Conservation (phyloP, 2,888 invertebrate species). For the Galerucella pusilla region DNA sequence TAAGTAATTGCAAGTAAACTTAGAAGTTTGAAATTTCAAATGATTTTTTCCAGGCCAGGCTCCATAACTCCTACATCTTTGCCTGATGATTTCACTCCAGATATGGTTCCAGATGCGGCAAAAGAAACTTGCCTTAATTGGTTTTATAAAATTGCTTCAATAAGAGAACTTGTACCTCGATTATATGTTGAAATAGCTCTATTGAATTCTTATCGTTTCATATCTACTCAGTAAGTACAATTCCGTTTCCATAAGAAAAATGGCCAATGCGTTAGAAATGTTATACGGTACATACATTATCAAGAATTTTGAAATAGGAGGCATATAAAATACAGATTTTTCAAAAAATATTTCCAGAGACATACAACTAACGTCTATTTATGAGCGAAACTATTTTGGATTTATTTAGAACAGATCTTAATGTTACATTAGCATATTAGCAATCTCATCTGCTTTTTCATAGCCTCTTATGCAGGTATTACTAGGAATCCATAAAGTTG, state of each 20-base stretch:
- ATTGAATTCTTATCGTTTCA: conserved; percentile 88
- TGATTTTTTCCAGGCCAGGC: conserved; percentile 65
- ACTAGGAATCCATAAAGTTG: too few species aligned
- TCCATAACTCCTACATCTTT: conserved; percentile 67
- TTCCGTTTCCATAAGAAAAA: neutral
- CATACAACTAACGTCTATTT: too few species aligned
- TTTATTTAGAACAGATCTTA: too few species aligned
- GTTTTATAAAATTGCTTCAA: conserved; percentile 99
- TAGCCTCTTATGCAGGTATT: too few species aligned
- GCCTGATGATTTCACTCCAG: conserved; percentile 79
- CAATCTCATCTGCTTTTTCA: too few species aligned
- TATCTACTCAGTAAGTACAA: conserved; percentile 72
- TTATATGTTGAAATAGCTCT: conserved; percentile 95
- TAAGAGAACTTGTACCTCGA: conserved; percentile 92
- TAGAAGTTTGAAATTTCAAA: conserved; percentile 3
- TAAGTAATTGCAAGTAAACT: conserved; percentile 34
- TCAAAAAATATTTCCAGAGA: too few species aligned
- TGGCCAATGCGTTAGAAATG: neutral
- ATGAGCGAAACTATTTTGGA: too few species aligned
- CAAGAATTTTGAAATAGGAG: too few species aligned
- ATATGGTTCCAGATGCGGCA: conserved; percentile 85
- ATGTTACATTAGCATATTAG: too few species aligned
- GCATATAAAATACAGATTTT: too few species aligned
- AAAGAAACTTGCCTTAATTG: conserved; percentile 98
- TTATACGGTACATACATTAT: neutral